Conservation (phyloP, 2,113 vertebrate species). For the Pituophis catenifer region DNA sequence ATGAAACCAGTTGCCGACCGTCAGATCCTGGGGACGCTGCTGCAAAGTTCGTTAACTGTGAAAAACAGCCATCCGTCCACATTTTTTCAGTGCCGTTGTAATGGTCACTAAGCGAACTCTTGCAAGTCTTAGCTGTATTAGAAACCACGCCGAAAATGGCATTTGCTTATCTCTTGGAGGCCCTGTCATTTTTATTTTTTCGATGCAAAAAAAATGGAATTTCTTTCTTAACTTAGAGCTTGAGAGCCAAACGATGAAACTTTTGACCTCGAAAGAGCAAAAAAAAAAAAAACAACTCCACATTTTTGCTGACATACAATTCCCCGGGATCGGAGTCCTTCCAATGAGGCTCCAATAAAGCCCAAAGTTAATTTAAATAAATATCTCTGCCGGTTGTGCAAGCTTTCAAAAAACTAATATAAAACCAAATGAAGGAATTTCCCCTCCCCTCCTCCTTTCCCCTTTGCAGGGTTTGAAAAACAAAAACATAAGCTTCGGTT, state of each 20-base stretch:
- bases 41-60: fast-evolving
- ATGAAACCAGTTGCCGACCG: too few relatives aligned
- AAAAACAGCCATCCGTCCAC: too few relatives aligned
- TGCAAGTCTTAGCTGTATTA: background rate
- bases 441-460: fast-evolving
- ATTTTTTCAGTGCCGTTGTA: too few relatives aligned
- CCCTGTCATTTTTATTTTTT: background rate
- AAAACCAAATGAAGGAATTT: background rate
- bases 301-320: background rate
- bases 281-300: too few relatives aligned
- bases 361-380: background rate
- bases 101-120: too few relatives aligned
- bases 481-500: fast-evolving
- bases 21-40: too few relatives aligned
- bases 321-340: background rate
- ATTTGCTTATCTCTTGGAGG: background rate
- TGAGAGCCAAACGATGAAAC: background rate
- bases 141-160: background rate
- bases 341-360: background rate
- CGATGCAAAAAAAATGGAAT: background rate
- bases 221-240: background rate
- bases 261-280: background rate
- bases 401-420: background rate
- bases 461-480: background rate
- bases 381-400: background rate